These are phyloP conservation scores for Agrenia bidenticulata DNA, from an alignment of 2,888 invertebrate genomes.

Conservation along the genomic window DNA sequence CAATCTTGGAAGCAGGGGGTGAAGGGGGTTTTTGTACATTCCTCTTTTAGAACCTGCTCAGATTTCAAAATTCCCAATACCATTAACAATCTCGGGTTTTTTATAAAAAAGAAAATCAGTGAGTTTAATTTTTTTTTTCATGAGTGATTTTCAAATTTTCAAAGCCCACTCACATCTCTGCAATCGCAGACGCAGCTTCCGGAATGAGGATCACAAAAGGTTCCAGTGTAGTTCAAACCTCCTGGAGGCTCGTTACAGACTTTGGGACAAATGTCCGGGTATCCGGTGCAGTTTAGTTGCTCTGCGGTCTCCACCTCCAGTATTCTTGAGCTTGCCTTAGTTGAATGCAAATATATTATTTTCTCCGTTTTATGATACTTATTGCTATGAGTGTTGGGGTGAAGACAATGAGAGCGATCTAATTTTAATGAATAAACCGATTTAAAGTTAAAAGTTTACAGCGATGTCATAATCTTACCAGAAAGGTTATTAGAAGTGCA, in stretches of 20 bases:
- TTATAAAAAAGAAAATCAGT: background rate
- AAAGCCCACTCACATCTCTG: constrained; percentile 42
- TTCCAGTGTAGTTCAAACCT: constrained; percentile 37
- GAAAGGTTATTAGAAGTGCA: too few relatives aligned
- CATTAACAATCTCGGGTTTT: background rate
- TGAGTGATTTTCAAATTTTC: background rate
- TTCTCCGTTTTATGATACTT: too few relatives aligned
- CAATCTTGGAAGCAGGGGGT: constrained; percentile 45
- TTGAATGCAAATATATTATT: too few relatives aligned
- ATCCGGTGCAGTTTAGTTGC: too few relatives aligned
- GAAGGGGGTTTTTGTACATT: constrained; percentile 34
- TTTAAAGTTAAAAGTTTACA: too few relatives aligned
- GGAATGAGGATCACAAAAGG: constrained; percentile 43
- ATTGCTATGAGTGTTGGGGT: too few relatives aligned
- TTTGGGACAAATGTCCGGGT: constrained; percentile 18
- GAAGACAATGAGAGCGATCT: too few relatives aligned
- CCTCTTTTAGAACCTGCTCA: constrained; percentile 22
- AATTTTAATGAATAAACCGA: too few relatives aligned
- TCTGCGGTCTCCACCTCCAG: too few relatives aligned
- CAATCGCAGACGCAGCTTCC: constrained; percentile 51
- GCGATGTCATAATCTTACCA: too few relatives aligned
- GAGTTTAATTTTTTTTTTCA: background rate
- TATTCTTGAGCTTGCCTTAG: too few relatives aligned
- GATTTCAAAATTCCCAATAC: constrained; percentile 6
- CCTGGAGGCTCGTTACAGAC: constrained; percentile 37